Conservation (phyloP, 2,888 invertebrate species). For the Laspeyria flexula region DNA sequence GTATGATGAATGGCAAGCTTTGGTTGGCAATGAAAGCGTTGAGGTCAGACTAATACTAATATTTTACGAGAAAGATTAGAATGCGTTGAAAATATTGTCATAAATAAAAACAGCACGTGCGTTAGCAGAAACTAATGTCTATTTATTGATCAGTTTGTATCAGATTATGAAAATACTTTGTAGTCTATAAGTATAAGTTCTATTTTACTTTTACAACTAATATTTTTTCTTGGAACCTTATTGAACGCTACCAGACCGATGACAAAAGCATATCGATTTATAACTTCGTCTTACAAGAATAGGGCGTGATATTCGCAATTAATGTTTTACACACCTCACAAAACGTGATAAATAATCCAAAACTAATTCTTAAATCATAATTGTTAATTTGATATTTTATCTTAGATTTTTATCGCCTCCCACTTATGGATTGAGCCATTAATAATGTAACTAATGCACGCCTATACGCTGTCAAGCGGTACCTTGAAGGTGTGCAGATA, state of each 20-base stretch:
- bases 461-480: slow-evolving; percentile 71
- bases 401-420: slow-evolving; percentile 39
- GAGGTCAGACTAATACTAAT: too few relatives aligned
- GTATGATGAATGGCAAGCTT: too few relatives aligned
- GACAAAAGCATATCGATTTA: slow-evolving; percentile 7
- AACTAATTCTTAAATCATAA: slow-evolving; percentile 1
- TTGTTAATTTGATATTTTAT: slow-evolving; percentile 29
- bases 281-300: neutral
- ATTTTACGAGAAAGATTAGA: too few relatives aligned
- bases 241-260: neutral
- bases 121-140: too few relatives aligned
- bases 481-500: slow-evolving; percentile 62
- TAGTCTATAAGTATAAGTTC: too few relatives aligned
- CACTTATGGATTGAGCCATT: slow-evolving; percentile 36
- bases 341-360: neutral
- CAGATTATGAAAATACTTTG: too few relatives aligned
- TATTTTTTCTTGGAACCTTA: neutral
- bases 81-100: too few relatives aligned
- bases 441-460: slow-evolving; percentile 56
- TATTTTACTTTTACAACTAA: too few relatives aligned
- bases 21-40: too few relatives aligned
- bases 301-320: slow-evolving; percentile 6
- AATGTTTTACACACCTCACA: neutral
- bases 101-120: too few relatives aligned
- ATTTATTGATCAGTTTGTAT: too few relatives aligned